Base-by-base conservation (phyloP, 2,113 vertebrate species). In the Rhinolophus sinicus region DNA sequence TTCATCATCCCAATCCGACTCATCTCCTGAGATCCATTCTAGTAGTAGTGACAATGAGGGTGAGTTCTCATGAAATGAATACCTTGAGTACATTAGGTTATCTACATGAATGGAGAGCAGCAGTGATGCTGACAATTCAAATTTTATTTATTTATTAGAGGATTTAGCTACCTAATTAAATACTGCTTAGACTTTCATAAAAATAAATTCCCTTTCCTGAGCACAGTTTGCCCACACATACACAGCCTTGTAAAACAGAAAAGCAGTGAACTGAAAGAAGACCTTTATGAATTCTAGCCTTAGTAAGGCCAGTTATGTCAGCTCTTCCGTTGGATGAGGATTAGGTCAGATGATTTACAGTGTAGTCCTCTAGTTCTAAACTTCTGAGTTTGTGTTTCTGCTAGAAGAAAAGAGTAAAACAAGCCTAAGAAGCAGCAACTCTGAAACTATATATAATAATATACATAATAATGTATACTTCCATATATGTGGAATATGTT, bases 1-100 rank as follows among this genome's bases (percentile, higher is more conserved):
- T 95, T 99, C 99, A 5, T 98, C 99, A 30, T 98, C 99, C 26
- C 99, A 99, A 5, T 99, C 99, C 0, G 99, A 99, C 88, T 99
- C 99, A 91, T 99, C 99, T 93, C 99, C 99, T 76, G 99, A 99
- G 94, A 98, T 99, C 75, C 99, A 98, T 75, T 97, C 93, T 76
- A 95, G 70, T 77, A 95, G 92, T 67, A 99, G 98, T 93, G 99
- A 99, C 70, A 98, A 99, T 70, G 99, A 99, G 95, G 99, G 99
- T 99, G 95, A 99, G 98, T 56, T 72, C 60, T 72, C 47, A 24
- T 84, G 58, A 70, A 90, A 28, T 60, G 28, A 69, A 9, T 62
- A 56, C 56, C 28, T 58, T 54, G 22, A 47, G 64, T 24, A 80
- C 65, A 76, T 80, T 26, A 56, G 38, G n/a, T 76, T 9, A 28